These are phyloP conservation scores for Periophthalmodon schlosseri DNA, from an alignment of 2,113 vertebrate species.

Conservation along the genomic window DNA sequence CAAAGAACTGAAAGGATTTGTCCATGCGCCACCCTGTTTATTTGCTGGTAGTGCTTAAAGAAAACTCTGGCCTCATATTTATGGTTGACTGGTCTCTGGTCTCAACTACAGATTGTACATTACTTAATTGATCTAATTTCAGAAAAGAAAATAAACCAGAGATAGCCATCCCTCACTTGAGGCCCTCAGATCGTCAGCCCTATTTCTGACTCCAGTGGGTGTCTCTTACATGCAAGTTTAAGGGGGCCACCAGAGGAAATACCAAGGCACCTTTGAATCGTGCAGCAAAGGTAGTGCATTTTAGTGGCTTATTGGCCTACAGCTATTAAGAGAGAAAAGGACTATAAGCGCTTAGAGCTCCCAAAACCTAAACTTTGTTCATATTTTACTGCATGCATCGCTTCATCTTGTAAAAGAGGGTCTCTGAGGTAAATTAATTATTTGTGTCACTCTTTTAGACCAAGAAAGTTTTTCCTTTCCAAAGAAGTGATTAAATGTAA, in stretches of 20 bases:
- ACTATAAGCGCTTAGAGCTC: conserved; percentile 48
- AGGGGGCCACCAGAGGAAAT: conserved; percentile 72
- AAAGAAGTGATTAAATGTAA: conserved; percentile 68
- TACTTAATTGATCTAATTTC: conserved; percentile 75
- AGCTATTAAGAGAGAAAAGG: conserved; percentile 43
- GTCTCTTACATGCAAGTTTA: conserved; percentile 79
- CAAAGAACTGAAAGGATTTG: conserved; percentile 26
- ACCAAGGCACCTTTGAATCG: conserved; percentile 80
- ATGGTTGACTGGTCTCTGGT: conserved; percentile 55
- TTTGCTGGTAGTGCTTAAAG: conserved; percentile 37
- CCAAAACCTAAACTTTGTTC: conserved; percentile 46
- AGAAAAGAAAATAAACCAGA: conserved; percentile 77
- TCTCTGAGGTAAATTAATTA: conserved; percentile 82
- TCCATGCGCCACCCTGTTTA: conserved; percentile 67
- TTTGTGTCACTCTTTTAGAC: conserved; percentile 69
- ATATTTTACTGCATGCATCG: conserved; percentile 73
- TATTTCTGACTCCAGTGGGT: conserved; percentile 79
- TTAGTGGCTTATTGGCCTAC: conserved; percentile 53
- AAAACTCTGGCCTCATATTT: conserved; percentile 26
- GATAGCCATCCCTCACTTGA: conserved; percentile 55
- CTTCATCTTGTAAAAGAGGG: conserved; percentile 62
- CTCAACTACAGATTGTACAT: conserved; percentile 64
- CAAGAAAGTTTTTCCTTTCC: conserved; percentile 59
- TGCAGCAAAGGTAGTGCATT: conserved; percentile 77
- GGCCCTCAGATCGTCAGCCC: conserved; percentile 76